Evolutionary conservation across 1,140 invertebrate genomes (phyloP), one percentile per base, ranked within the genome.

Genomic region (Cryptotermes secundus): DNA sequence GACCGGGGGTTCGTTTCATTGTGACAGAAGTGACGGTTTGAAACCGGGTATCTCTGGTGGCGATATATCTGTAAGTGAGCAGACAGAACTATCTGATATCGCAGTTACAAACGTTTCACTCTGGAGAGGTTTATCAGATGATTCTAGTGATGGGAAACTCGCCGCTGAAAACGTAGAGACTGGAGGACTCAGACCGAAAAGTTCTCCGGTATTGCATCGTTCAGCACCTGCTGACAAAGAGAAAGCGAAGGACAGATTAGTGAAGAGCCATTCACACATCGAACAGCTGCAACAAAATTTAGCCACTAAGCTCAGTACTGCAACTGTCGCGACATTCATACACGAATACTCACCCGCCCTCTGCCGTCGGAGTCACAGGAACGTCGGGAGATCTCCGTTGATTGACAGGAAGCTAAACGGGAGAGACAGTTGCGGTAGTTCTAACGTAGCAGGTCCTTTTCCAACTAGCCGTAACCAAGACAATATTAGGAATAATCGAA

Each of bases 271-370:
- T 24, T 38, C 53, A 3, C 19, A 36, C 31, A 82, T 82, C 22
- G 81, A 82, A 82, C n/a, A 59, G 24, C 53, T 82, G 24, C 81
- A 82, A 42, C 81, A 82, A 34, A 82, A 82, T n/a, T 34, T 82
- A 9, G 42, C 81, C 16, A 82, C 81, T 2, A 38, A 82, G 34
- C 31, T 49, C 14, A 82, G 81, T 31, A 31, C 81, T 19, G 81
- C 42, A 49, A 82, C 81, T 9, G 53, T 82, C 16, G 81, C 49
- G 38, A n/a, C 81, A 36, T 82, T 82, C 42, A 82, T 22, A 38
- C 42, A 59, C 9, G n/a, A 45, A 42, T 82, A 82, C 38, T 82
- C 42, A 45, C 81, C 81, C 12, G 38, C 81, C 45, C 31, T 82
- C 2, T 38, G 26, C 81, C 81, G 4, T 16, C 14, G n/a, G 7